Conservation (phyloP, 2,888 invertebrate species). For the Thera britannica region DNA sequence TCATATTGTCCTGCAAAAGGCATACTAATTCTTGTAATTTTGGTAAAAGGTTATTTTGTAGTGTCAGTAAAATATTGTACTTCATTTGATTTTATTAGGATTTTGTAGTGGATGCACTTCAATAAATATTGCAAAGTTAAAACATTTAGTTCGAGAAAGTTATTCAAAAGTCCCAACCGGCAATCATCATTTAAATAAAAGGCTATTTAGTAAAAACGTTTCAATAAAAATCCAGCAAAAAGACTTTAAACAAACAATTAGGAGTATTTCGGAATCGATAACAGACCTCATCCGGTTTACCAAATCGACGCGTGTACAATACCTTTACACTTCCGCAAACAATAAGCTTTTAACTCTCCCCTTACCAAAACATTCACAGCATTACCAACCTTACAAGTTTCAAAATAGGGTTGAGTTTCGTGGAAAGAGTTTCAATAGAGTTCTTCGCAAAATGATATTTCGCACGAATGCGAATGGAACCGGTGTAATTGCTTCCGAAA, state of each 20-base stretch:
- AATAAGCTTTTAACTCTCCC: slow-evolving; percentile 49
- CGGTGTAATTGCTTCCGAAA: slow-evolving; percentile 56
- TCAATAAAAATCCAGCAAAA: slow-evolving; percentile 23
- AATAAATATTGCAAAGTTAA: neutral
- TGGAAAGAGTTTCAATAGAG: slow-evolving; percentile 7
- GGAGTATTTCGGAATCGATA: slow-evolving; percentile 35
- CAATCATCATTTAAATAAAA: slow-evolving; percentile 5
- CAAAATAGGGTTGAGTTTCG: slow-evolving; percentile 14
- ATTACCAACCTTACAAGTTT: slow-evolving; percentile 10
- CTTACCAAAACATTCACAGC: slow-evolving; percentile 13
- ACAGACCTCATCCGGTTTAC: slow-evolving; percentile 42
- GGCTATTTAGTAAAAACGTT: slow-evolving; percentile 14
- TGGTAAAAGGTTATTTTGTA: too few species aligned
- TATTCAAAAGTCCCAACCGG: neutral
- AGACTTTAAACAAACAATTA: slow-evolving; percentile 33
- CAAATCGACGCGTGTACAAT: slow-evolving; percentile 48
- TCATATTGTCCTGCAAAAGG: too few species aligned
- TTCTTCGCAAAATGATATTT: slow-evolving; percentile 46
- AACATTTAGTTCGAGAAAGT: neutral
- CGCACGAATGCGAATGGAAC: slow-evolving; percentile 50
- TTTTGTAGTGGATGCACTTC: neutral
- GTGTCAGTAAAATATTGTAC: too few species aligned
- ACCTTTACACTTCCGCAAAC: slow-evolving; percentile 44
- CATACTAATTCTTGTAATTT: too few species aligned
- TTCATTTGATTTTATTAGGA: neutral